A percentile compares a stretch with the other conserved stretches of the same genome.
Evolutionary conservation across 2,888 invertebrate species (phyloP).

Genomic region (Brenthis daphne): DNA sequence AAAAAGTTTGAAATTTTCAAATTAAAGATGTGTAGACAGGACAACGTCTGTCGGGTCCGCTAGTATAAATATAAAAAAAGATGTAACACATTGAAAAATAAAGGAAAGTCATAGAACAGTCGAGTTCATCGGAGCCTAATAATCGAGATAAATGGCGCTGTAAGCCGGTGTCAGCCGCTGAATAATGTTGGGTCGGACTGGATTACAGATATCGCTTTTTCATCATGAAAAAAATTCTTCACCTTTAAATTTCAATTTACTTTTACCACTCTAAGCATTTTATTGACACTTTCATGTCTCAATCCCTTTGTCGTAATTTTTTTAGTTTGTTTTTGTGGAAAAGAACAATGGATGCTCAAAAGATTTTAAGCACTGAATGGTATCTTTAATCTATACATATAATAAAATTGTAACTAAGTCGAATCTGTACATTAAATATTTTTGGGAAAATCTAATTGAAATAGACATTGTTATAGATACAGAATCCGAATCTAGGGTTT

Average conservation of each 20-base stretch:
- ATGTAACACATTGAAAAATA: background rate
- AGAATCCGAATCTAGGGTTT: too few species aligned
- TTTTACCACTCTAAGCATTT: background rate
- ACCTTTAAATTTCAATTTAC: conserved; percentile 10
- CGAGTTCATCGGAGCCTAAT: conserved; percentile 43
- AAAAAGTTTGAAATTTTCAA: too few species aligned
- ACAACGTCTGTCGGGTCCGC: too few species aligned
- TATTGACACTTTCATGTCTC: background rate
- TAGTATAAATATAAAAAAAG: background rate
- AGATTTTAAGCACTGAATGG: background rate
- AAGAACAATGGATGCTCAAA: too few species aligned
- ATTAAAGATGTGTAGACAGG: too few species aligned
- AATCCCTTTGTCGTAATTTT: background rate
- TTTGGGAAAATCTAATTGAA: too few species aligned
- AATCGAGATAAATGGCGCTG: conserved; percentile 54
- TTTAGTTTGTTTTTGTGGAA: too few species aligned
- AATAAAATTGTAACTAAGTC: too few species aligned
- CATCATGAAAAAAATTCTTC: background rate
- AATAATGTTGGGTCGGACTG: conserved; percentile 44
- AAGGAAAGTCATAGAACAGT: conserved; percentile 25
- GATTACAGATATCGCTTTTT: conserved; percentile 18
- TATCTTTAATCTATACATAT: too few species aligned
- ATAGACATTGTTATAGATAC: too few species aligned
- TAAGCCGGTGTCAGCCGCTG: conserved; percentile 46
- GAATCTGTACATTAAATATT: too few species aligned